Base-by-base conservation (phyloP, 1,140 invertebrate species). In the Anagrus nilaparvatae region DNA sequence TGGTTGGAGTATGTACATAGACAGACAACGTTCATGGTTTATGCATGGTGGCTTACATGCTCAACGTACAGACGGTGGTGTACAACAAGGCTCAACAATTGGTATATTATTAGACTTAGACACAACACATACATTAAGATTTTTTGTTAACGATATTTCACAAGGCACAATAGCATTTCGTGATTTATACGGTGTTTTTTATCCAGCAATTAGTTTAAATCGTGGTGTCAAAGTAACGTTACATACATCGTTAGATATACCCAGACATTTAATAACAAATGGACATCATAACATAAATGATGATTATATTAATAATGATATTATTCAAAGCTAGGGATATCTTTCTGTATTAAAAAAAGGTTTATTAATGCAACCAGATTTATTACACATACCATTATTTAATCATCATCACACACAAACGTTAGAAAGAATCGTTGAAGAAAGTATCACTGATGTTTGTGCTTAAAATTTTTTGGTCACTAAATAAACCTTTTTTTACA, bases 1-100 rank as follows among this genome's bases (percentile, higher is more conserved):
- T 57, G 93, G 90, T 12, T 99, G 94, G 87, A 88, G 89, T 55
- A 97, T 98, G 92, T 98, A 98, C 69, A 93, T 98, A 54, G 95
- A 99, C 68, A 78, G 83, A 6, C 81, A 91, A 56, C 76, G 94
- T 20, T 95, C 90, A 30, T 88, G 86, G 86, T 98, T 97, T 72
- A 84, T 97, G 69, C 92, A 97, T 68, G 84, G 81, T 27, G 91
- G 89, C 25, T 76, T 82, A 39, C 95, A 99, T 70, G 84, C 86
- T 40, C 84, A 88, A 33, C 77, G 95, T 13, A 84, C 83, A 25
- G 86, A 89, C 49, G 91, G 91, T 17, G 94, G 94, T 27, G 86
- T 97, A 19, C 75, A 76, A 37, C 73, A 79, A 8, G 91, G 89
- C 17, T 81, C 84, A 40, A 87, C 88, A 0, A 77, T 97, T 12